Base-by-base conservation (phyloP, 2,113 vertebrate genomes). In the Mobula hypostoma region DNA sequence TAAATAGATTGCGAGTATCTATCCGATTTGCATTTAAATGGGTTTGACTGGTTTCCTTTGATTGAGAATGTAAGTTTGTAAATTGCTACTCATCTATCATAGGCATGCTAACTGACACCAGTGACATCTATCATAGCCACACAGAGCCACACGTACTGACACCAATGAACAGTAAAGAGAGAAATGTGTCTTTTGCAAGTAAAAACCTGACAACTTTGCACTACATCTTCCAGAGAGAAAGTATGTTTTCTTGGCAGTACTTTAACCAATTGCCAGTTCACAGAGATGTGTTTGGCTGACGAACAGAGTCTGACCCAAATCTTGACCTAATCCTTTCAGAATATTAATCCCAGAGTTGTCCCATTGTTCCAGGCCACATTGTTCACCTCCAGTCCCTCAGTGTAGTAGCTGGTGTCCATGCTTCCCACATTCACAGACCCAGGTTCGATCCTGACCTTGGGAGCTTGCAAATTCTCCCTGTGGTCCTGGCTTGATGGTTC, bases 11-110 rank as follows among this genome's bases (percentile, higher is more conserved):
- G 40, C 56, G 70, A 74, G 24, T 48, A 93, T 93, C 72, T 48
- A 76, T 48, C 91, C 36, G 72, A 93, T 93, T 93, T 93, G 40
- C 91, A 93, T 93, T 56, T 93, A 93, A 93, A 93, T 93, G 40
- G 90, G 21, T 93, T 74, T 93, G 70, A 93, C 68, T 93, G 24
- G 8, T 29, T 56, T 40, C 32, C 70, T 56, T 76, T 93, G 91
- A 76, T 93, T 93, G 91, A 93, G 91, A 74, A 93, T 76, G 91
- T 76, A 93, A 93, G 68, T 70, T 56, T 56, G 68, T 93, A 93
- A 74, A 93, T 76, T 93, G 91, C 36, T 93, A 40, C 68, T 72
- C 68, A 93, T 93, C 91, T 56, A 93, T 93, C 91, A 76, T 70
- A 48, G 36, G 9, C 68, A 40, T 12, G 74, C 91, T 66, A 90